Conservation (phyloP, 2,797 vertebrate species). For the Rhinatrema bivittatum region DNA sequence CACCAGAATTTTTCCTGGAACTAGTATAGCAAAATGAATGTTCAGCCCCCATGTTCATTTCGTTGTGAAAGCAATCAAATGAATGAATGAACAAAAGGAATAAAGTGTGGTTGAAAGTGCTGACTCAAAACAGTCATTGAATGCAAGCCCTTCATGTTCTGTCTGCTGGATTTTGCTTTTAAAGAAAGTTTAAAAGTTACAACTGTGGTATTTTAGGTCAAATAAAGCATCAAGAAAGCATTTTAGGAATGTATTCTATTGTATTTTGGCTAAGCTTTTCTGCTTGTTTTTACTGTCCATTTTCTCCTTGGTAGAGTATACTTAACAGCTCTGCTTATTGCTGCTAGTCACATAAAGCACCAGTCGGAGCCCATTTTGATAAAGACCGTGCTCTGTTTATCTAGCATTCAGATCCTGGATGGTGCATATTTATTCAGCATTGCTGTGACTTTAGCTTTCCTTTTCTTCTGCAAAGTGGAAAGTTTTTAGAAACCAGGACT, state of each 20-base stretch:
- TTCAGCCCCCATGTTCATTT: no score
- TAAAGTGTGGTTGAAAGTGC: no score
- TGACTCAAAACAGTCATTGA: no score
- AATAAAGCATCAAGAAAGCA: no score
- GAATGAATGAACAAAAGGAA: no score
- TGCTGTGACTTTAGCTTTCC: constrained; percentile 19
- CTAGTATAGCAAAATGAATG: no score
- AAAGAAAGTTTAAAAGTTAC: no score
- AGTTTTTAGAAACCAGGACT: constrained; percentile 29
- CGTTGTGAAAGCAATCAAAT: no score
- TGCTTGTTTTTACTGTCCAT: constrained; percentile 30
- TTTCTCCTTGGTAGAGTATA: constrained; percentile 19
- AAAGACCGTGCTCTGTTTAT: constrained; percentile 27
- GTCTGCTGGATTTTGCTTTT: no score
- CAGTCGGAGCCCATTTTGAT: constrained; percentile 17
- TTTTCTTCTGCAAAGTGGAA: constrained; percentile 22
- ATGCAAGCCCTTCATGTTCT: no score
- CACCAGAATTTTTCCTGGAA: no score
- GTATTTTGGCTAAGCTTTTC: constrained; percentile 9
- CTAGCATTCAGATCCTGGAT: constrained; percentile 19
- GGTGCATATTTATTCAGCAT: constrained; percentile 15
- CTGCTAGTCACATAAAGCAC: constrained; percentile 4
- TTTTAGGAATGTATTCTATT: constrained; percentile 20
- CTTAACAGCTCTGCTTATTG: constrained; percentile 20
- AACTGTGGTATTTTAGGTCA: no score